phyloP scores from a whole-genome alignment of 2,113 vertebrate genomes.

The Triplophysa tibetana region DNA sequence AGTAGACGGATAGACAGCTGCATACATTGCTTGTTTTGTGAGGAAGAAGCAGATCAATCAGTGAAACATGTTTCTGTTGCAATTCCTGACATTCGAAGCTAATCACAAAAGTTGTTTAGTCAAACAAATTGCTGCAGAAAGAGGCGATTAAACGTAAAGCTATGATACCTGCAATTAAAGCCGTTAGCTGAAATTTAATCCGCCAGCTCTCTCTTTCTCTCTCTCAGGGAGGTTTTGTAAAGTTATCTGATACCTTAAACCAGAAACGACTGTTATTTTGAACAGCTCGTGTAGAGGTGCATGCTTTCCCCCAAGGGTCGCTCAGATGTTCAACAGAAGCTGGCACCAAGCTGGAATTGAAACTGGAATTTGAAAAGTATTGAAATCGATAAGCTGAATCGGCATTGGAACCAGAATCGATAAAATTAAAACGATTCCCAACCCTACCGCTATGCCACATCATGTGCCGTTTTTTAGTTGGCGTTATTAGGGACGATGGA shows the following conservation, averaged over 20 bases:
- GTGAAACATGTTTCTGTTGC: neutral
- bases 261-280: neutral
- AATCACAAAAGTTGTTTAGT: neutral
- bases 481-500: too few species aligned
- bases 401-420: too few species aligned
- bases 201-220: neutral
- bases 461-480: neutral
- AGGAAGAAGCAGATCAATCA: neutral
- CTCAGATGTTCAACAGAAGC: neutral
- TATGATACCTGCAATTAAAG: conserved; percentile 18
- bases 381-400: too few species aligned
- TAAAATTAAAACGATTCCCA: too few species aligned
- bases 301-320: neutral
- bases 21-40: neutral
- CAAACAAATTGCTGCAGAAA: neutral
- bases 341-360: neutral
- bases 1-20: too few species aligned
- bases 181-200: neutral
- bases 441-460: too few species aligned
- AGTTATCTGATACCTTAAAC: conserved; percentile 13
- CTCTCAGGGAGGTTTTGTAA: neutral
- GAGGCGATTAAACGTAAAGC: neutral
- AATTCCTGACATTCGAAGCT: neutral
- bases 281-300: neutral
- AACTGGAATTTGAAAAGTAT: neutral